Evolutionary conservation across 2,888 invertebrate species (phyloP).

Genomic region (Luperina nickerlii): DNA sequence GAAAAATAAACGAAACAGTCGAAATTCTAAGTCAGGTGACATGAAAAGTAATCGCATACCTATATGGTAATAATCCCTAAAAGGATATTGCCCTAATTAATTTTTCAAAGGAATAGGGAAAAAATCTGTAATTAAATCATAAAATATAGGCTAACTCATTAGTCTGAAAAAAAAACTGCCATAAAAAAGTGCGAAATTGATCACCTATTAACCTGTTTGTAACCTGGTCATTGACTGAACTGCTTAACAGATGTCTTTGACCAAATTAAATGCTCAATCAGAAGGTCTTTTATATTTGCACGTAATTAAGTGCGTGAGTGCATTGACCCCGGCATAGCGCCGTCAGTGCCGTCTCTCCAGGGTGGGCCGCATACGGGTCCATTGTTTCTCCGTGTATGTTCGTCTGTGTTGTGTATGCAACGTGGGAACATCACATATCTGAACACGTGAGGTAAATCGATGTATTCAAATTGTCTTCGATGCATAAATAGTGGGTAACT

Average conservation of each 20-base stretch:
- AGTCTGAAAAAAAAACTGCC: not conserved
- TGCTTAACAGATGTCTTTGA: constrained; percentile 52
- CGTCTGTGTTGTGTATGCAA: constrained; percentile 71
- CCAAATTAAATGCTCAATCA: constrained; percentile 62
- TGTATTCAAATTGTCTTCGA: constrained; percentile 50
- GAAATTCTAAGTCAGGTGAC: not conserved
- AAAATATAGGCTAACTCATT: no score
- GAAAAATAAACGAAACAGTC: not conserved
- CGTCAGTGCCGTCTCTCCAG: constrained; percentile 71
- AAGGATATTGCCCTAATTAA: not conserved
- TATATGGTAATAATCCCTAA: not conserved
- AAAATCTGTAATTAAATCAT: not conserved
- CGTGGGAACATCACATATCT: constrained; percentile 81
- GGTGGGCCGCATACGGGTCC: constrained; percentile 87
- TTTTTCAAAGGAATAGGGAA: not conserved
- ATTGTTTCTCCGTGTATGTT: constrained; percentile 81
- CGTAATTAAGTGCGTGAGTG: constrained; percentile 71
- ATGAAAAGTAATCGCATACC: not conserved
- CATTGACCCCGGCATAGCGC: constrained; percentile 75
- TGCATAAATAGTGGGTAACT: constrained; percentile 50
- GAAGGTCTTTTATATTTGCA: constrained; percentile 68
- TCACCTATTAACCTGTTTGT: constrained; percentile 1
- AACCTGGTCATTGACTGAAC: constrained; percentile 24
- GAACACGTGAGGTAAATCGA: constrained; percentile 65
- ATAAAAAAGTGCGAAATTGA: constrained; percentile 13